These are phyloP conservation scores for Vanacampus margaritifer DNA, from an alignment of 2,113 vertebrate species.

Conservation along the genomic window DNA sequence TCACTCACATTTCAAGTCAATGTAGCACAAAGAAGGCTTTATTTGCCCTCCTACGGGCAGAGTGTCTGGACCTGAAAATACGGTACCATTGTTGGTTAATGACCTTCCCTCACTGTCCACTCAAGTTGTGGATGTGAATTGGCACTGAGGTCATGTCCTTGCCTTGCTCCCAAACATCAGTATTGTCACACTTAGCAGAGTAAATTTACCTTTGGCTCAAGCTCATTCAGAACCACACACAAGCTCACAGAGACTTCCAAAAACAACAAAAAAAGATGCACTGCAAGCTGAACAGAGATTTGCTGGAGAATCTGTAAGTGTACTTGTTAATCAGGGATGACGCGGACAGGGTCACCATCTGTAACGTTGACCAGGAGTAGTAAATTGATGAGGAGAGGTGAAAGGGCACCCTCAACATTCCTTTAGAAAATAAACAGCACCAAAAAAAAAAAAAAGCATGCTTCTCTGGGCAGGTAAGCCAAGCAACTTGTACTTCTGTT, in stretches of 20 bases:
- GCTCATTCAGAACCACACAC: conserved; percentile 58
- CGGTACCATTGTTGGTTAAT: conserved; percentile 48
- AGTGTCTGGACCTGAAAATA: conserved; percentile 26
- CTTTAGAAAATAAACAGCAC: conserved; percentile 71
- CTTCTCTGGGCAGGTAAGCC: conserved; percentile 57
- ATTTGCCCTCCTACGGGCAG: conserved; percentile 11
- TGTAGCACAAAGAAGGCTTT: conserved; percentile 1
- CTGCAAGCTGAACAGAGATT: conserved; percentile 36
- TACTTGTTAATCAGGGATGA: conserved; percentile 56
- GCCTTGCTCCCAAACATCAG: conserved; percentile 68
- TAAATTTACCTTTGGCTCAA: conserved; percentile 71
- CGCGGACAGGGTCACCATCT: conserved; percentile 59
- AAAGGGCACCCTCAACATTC: conserved; percentile 70
- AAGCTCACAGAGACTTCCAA: conserved; percentile 37
- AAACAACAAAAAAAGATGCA: conserved; percentile 46
- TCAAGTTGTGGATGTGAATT: conserved; percentile 55
- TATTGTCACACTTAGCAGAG: conserved; percentile 70
- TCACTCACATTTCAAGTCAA: conserved; percentile 2
- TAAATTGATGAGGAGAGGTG: conserved; percentile 67
- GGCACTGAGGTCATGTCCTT: conserved; percentile 70
- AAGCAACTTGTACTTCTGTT: conserved; percentile 26
- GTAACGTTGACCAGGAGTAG: conserved; percentile 69
- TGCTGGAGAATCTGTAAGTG: conserved; percentile 47
- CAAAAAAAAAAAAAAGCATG: conserved; percentile 44
- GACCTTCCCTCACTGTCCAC: conserved; percentile 35